Evolutionary conservation across 2,113 vertebrate species (phyloP).

Genomic region (pig (Sus scrofa)): T2T-Sscrofa CM000812.6:206274501-206275000

Average conservation of each 20-base stretch:
- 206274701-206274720: neutral
- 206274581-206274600: neutral
- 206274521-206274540: neutral
- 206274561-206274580: neutral
- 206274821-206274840: neutral
- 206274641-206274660: constrained; percentile 2
- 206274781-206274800: constrained; percentile 42
- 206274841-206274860: constrained; percentile 52
- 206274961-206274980: constrained; percentile 10
- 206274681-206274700: neutral
- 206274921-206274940: constrained; percentile 2
- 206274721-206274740: neutral
- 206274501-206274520: neutral
- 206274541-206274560: neutral
- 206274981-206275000: neutral
- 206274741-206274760: constrained; percentile 31
- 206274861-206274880: neutral
- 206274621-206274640: constrained; percentile 15
- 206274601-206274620: constrained; percentile 10
- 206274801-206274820: neutral
- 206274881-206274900: neutral
- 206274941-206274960: neutral
- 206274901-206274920: neutral
- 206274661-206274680: neutral
- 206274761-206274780: constrained; percentile 33